Base-by-base conservation (phyloP, 1,140 invertebrate species). In the Drosophila pandora region DNA sequence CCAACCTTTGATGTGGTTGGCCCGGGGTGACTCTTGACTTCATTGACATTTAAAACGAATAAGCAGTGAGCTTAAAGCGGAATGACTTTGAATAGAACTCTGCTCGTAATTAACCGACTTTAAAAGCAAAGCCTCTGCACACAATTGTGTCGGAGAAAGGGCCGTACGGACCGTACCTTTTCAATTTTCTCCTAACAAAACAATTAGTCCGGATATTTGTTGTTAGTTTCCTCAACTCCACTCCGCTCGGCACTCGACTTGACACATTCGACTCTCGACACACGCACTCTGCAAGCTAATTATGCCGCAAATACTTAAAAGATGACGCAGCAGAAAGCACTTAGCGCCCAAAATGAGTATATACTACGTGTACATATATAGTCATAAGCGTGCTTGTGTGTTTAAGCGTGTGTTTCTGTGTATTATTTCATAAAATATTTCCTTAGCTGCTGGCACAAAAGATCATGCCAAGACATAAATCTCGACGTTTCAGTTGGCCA, bases 351-450 rank as follows among this genome's bases (percentile, higher is more conserved):
- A 87, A 82, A 82, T 67, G 55, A 59, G 43, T 32, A 37, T 30
- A 63, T 34, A 28, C 22, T 57, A 59, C 56, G 54, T 61, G 48
- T 50, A 58, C 23, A 49, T 45, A 58, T 32, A 49, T 45, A 45
- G 43, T 23, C 65, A 57, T 37, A 58, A 68, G 47, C 56, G 48
- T 68, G 49, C 55, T 13, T 47, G 25, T 60, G 37, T 56, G 41
- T 76, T 34, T 62, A 56, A 59, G 54, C 34, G 47, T 62, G 43
- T 58, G 25, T 49, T 60, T 60, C 41, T 47, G 45, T 69, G 75
- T 88, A 85, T 85, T 85, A 85, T 85, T 88, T 88, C 75, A 88
- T 87, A 88, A 88, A 87, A 87, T 87, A 87, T 87, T 87, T 87
- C 88, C 79, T 72, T 79, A 79, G 83, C 75, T 73, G 79, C 71